Percentiles rank a stretch among this genome's conserved stretches.
These are phyloP conservation scores for Rhingia campestris DNA, from an alignment of 2,888 invertebrate genomes.

Conservation along the genomic window DNA sequence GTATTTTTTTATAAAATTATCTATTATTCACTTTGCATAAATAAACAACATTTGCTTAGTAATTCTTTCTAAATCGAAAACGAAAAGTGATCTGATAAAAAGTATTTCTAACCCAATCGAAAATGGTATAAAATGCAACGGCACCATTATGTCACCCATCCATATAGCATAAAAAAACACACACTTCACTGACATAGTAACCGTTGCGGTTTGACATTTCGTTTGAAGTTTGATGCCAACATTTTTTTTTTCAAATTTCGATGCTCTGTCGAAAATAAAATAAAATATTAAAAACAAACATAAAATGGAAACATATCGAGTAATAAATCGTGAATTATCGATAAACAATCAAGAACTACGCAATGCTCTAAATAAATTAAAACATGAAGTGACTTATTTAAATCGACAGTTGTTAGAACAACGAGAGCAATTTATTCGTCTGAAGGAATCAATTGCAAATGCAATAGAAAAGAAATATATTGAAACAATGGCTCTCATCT, in stretches of 20 bases:
- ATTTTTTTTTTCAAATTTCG: constrained; percentile 1
- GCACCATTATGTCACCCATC: constrained; percentile 18
- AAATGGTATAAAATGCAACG: neutral
- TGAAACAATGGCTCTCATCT: constrained; percentile 47
- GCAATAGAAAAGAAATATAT: constrained; percentile 39
- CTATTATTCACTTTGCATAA: too few species aligned
- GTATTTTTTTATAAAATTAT: too few species aligned
- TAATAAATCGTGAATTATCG: constrained; percentile 60
- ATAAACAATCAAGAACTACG: constrained; percentile 63
- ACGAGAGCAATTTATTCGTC: constrained; percentile 44
- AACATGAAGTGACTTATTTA: constrained; percentile 52
- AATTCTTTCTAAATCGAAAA: too few species aligned
- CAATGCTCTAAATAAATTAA: constrained; percentile 48
- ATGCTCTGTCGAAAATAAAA: constrained; percentile 7
- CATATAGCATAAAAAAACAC: constrained; percentile 13
- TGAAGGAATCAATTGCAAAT: constrained; percentile 43
- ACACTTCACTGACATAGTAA: constrained; percentile 31
- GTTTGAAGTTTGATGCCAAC: constrained; percentile 24
- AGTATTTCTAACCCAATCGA: too few species aligned
- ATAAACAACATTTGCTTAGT: too few species aligned
- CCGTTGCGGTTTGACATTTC: constrained; percentile 48
- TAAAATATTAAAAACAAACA: neutral
- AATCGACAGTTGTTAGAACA: constrained; percentile 52
- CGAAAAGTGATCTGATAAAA: too few species aligned
- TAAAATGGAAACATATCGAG: constrained; percentile 59